A percentile compares a stretch with the other conserved stretches of the same genome.
Evolutionary conservation across 2,113 vertebrate genomes (phyloP).

Genomic region (Mastomys coucha): DNA sequence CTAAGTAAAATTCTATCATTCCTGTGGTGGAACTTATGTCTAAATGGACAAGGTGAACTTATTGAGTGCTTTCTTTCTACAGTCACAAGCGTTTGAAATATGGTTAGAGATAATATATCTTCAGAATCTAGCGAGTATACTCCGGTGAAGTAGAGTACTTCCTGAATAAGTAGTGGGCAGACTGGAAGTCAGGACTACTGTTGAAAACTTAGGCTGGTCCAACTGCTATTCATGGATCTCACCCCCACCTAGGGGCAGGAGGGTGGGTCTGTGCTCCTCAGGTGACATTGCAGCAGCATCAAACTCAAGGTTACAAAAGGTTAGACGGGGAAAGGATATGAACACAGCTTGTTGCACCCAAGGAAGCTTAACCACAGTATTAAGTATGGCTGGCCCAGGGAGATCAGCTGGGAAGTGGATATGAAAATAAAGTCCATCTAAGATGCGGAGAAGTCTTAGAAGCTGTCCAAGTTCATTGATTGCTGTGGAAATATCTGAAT

Average conservation of each 20-base stretch:
- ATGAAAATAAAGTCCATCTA: not conserved
- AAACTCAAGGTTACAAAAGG: not conserved
- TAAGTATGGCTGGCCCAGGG: not conserved
- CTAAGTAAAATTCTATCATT: conserved; percentile 33
- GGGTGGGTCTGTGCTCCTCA: not conserved
- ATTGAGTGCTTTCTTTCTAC: conserved; percentile 49
- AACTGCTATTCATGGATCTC: not conserved
- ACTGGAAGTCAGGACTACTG: not conserved
- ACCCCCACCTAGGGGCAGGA: not conserved
- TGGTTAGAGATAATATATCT: conserved; percentile 19
- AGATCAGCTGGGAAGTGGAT: not conserved
- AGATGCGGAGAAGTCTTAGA: not conserved
- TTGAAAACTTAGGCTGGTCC: not conserved
- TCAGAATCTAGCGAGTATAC: conserved; percentile 47
- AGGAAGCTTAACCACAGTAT: not conserved
- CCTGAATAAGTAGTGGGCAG: not conserved
- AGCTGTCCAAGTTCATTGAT: not conserved
- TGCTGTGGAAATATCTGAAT: not conserved
- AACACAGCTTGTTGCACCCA: not conserved
- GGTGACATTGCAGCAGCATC: not conserved
- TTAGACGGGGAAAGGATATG: conserved; percentile 13
- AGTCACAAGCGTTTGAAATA: conserved; percentile 26
- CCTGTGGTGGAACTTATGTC: not conserved
- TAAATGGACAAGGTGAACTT: conserved; percentile 34
- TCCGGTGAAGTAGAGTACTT: not conserved